These are phyloP conservation scores for Rousettus madagascariensis DNA, from an alignment of 2,797 vertebrate species.

Conservation along the genomic window DNA sequence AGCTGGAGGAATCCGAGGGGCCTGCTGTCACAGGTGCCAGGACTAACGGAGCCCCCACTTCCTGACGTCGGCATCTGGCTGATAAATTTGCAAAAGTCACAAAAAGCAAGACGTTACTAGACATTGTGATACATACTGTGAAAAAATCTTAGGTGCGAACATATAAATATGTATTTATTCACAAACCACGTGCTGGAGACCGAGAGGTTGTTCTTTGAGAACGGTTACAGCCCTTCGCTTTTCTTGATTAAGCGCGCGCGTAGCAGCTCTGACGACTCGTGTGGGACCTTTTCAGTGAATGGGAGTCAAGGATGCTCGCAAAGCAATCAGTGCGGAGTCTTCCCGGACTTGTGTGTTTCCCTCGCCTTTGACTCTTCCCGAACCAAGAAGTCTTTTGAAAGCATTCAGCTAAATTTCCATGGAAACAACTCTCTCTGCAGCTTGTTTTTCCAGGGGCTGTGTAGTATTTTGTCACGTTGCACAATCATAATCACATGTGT, in stretches of 20 bases:
- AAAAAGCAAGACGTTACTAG: not conserved
- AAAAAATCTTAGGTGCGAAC: not conserved
- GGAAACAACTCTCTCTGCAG: not conserved
- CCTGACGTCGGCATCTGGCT: not conserved
- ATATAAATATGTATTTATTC: not conserved
- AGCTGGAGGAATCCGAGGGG: not conserved
- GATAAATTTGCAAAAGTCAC: not conserved
- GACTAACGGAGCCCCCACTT: not conserved
- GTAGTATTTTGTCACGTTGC: not conserved
- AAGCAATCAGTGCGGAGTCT: not conserved
- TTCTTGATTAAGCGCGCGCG: not conserved
- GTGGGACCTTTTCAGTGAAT: not conserved
- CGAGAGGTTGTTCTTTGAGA: not conserved
- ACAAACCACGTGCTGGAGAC: not conserved
- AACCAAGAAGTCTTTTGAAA: not conserved
- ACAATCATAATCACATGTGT: not conserved
- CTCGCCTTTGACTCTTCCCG: too few species aligned
- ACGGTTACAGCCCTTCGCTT: not conserved
- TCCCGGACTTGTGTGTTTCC: not conserved
- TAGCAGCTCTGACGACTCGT: not conserved
- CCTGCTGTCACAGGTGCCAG: not conserved
- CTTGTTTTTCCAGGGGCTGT: not conserved
- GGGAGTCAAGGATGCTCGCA: not conserved
- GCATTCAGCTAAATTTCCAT: not conserved
- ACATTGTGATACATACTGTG: not conserved